Base-by-base conservation (phyloP, 2,888 invertebrate species). In the Melipona beecheii region DNA sequence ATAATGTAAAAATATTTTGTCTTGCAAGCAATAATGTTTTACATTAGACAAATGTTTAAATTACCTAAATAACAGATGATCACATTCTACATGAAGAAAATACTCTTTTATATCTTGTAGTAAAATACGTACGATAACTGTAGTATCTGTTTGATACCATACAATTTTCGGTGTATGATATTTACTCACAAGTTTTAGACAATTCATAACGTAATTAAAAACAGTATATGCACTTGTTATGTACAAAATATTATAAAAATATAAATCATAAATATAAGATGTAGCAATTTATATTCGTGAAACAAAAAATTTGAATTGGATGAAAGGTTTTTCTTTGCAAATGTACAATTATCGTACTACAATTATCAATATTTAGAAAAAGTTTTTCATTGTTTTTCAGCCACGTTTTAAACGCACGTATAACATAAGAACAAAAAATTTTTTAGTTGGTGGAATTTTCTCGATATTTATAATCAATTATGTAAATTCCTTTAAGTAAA, bases 111-210 rank as follows among this genome's bases (percentile, higher is more conserved):
- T 90, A 68, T 93, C 93, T 15, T 76, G 72, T 54, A 94, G 80
- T 75, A 92, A 88, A 76, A 94, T 91, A 49, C 92, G 87, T n/a
- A 93, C 49, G 60, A 91, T 75, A 5, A 94, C 87, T 17, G 83
- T 86, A 52, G 76, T 79, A 60, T 93, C 94, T 4, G 90, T 91
- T 86, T 94, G 93, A 86, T 92, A 90, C 94, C 94, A 94, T 0
- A 91, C 49, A n/a, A 93, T 89, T 83, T 90, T 91, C 52, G 94
- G 94, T 15, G 73, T 84, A 27, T 31, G 43, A 4, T 75, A 77
- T n/a, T 81, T 43, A 21, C 54, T 86, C 19, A 81, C 21, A 6
- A 90, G 84, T 6, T 56, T 54, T 36, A 86, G 86, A 64, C 31
- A 74, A 21, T 0, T 62, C 89, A 89, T 89, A 49, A 27, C 36